Evolutionary conservation across 2,797 vertebrate genomes (phyloP).

Genomic region (Helicolenus hilgendorfi): DNA sequence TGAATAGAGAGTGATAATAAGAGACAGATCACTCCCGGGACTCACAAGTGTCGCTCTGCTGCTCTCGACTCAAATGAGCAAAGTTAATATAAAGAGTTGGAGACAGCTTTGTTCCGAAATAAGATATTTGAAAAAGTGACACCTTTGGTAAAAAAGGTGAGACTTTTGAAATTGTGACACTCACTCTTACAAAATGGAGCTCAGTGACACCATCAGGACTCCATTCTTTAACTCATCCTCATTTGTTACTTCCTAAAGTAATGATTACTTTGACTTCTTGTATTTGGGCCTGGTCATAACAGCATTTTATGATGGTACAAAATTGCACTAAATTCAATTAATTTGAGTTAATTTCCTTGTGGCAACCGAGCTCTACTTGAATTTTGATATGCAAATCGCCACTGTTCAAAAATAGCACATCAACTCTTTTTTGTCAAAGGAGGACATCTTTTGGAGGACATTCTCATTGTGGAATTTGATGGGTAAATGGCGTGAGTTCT

Average conservation of each 20-base stretch:
- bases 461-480: neutral
- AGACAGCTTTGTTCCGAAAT: conserved; percentile 36
- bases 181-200: neutral
- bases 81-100: conserved; percentile 22
- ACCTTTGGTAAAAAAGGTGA: neutral
- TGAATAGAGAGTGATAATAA: conserved; percentile 50
- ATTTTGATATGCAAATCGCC: neutral
- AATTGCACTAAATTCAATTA: neutral
- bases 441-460: neutral
- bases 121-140: conserved; percentile 8
- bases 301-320: neutral
- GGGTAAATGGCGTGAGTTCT: neutral
- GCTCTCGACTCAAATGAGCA: conserved; percentile 26
- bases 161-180: neutral
- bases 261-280: neutral
- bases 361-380: neutral
- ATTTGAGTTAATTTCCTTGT: neutral
- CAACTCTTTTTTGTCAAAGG: neutral
- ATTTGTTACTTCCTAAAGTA: neutral
- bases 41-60: conserved; percentile 29
- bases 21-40: conserved; percentile 25
- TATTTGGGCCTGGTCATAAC: neutral
- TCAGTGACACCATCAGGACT: neutral
- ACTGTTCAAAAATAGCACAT: neutral
- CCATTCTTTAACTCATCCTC: neutral